Evolutionary conservation across 2,797 vertebrate species (phyloP).

Genomic region (Sebastes iracundus): DNA sequence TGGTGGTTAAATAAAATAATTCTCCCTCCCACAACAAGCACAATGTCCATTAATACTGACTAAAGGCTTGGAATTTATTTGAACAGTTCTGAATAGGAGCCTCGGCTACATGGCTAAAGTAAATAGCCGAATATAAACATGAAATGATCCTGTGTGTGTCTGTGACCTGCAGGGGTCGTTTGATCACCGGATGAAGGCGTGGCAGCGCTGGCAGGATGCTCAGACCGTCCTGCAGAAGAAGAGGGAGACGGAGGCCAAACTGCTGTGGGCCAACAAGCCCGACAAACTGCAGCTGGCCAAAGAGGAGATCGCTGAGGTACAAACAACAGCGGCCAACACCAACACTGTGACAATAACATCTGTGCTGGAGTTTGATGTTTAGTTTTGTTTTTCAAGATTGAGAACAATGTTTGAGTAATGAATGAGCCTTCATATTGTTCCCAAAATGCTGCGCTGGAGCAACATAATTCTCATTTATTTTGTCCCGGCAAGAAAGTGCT

Average conservation of each 20-base stretch:
- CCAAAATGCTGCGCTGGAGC: not conserved
- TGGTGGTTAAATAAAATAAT: not conserved
- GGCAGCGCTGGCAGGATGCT: constrained; percentile 98
- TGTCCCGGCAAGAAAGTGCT: not conserved
- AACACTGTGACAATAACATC: not conserved
- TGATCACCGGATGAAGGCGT: constrained; percentile 96
- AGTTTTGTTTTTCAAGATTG: not conserved
- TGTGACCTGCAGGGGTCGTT: constrained; percentile 87
- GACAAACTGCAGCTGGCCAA: constrained; percentile 98
- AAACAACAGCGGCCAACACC: constrained; percentile 10
- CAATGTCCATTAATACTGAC: not conserved
- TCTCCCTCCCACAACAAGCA: not conserved
- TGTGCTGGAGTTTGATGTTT: not conserved
- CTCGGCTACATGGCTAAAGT: not conserved
- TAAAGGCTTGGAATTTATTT: not conserved
- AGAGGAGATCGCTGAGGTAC: constrained; percentile 94
- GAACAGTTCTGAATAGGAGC: not conserved
- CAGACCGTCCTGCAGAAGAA: constrained; percentile 94
- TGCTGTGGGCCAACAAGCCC: constrained; percentile 98
- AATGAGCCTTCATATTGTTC: not conserved
- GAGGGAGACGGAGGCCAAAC: constrained; percentile 92
- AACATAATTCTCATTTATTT: not conserved
- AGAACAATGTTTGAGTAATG: not conserved
- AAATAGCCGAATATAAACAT: not conserved
- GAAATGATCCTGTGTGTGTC: not conserved